Evolutionary conservation across 2,888 invertebrate genomes (phyloP), one percentile per base, ranked within the genome.

Genomic region (Agriotes lineatus): DNA sequence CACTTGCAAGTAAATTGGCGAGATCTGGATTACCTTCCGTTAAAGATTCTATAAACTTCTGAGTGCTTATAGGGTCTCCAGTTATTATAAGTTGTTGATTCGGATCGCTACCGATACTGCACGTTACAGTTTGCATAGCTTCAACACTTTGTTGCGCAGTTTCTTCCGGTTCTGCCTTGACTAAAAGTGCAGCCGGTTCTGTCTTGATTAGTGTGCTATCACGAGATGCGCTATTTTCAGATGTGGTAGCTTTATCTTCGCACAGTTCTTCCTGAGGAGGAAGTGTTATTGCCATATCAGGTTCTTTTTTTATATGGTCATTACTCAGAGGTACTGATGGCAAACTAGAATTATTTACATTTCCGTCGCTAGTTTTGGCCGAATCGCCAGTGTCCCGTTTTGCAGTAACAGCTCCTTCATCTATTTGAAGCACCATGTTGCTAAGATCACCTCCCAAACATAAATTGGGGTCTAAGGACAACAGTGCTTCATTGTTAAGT

Each of bases 401-500:
- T 4, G 57, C 42, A 44, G 64, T 58, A 42, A 18, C 65, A 77
- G 33, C 77, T 16, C 82, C 82, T 70, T 86, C 86, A 72, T 87
- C 87, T 50, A 86, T 84, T 76, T 87, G 87, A n/a, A 87, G 76
- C 19, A 87, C 85, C 72, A 87, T 84, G 72, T 87, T 88, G 58
- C 85, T 85, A 4, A 87, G 74, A 67, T 85, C 85, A 1, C 60
- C 65, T 9, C 86, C 85, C 39, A 85, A 67, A 39, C 83, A 84
- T 25, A 87, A 78, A 75, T 85, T 87, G 0, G 87, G 86, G 80
- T 87, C 87, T 42, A 87, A 76, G 0, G 87, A 85, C 83, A 91
- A 87, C 45, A 91, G 82, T 2, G 91, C 88, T 67, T 90, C 90
- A 76, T 91, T 91, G 80, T 93, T 92, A 39, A 93, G 86, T 0